Percentiles rank a stretch among this genome's conserved stretches.
phyloP scores from a whole-genome alignment of 2,113 vertebrate species.

The Pelecanus crispus region DNA sequence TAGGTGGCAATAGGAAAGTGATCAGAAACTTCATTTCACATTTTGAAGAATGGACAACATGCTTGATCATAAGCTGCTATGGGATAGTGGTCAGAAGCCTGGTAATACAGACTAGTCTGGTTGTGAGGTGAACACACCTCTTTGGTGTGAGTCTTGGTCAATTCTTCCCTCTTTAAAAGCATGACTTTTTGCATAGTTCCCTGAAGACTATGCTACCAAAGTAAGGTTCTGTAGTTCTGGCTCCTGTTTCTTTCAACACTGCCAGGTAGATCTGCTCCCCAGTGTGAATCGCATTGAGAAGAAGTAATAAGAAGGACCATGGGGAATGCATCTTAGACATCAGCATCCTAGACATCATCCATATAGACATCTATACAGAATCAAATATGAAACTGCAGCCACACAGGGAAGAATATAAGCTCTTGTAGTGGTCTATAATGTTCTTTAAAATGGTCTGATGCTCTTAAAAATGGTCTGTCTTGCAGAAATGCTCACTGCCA shows the following conservation, averaged over 20 bases:
- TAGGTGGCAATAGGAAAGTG: background rate
- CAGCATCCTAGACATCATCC: background rate
- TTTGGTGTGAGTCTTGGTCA: background rate
- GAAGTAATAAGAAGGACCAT: background rate
- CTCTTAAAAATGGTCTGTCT: background rate
- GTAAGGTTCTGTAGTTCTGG: background rate
- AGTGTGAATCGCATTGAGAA: background rate
- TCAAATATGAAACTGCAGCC: background rate
- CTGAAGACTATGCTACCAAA: background rate
- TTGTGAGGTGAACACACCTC: background rate
- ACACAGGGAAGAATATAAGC: background rate
- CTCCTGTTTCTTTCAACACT: background rate
- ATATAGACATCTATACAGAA: background rate
- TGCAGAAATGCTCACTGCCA: background rate
- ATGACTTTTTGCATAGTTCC: background rate
- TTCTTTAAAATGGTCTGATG: background rate
- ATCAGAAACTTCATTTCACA: background rate
- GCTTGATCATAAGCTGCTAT: accelerated
- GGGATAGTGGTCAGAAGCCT: background rate
- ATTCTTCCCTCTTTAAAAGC: background rate
- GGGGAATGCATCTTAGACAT: no score
- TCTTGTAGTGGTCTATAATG: background rate
- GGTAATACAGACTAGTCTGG: background rate
- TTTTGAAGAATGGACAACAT: background rate
- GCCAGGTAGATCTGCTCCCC: background rate